Percentiles rank a stretch among this genome's conserved stretches.
These are phyloP conservation scores for Pseudopodoces humilis DNA, from an alignment of 2,113 vertebrate genomes.

Conservation along the genomic window DNA sequence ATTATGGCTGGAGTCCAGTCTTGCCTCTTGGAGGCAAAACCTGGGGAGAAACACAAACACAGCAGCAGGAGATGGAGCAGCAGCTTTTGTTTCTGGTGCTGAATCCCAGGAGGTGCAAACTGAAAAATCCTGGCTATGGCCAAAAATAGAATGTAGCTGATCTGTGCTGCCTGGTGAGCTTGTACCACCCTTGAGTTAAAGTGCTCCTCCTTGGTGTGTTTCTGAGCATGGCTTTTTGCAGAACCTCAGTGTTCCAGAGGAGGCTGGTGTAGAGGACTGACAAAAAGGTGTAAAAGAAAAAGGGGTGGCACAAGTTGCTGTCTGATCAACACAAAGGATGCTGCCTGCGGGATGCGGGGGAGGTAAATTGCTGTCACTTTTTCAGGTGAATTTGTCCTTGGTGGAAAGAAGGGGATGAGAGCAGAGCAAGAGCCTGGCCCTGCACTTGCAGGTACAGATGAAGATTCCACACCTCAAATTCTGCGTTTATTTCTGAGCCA, in stretches of 20 bases:
- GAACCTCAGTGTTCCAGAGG: not conserved
- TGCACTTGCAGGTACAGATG: not conserved
- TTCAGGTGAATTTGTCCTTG: not conserved
- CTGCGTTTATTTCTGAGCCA: not conserved
- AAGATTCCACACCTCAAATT: not conserved
- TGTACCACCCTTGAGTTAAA: not conserved
- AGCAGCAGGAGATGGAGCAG: not conserved
- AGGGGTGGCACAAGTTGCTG: rapidly evolving
- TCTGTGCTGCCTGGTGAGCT: not conserved
- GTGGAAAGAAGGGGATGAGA: not conserved
- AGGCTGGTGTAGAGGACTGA: not conserved
- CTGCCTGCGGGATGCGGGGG: rapidly evolving
- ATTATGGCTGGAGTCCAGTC: not conserved
- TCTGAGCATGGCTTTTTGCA: not conserved
- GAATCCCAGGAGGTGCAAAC: not conserved
- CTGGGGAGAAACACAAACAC: not conserved
- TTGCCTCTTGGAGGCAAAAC: not conserved
- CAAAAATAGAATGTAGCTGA: not conserved
- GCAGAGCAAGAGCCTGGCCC: rapidly evolving
- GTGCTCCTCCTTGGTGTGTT: not conserved
- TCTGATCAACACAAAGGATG: rapidly evolving
- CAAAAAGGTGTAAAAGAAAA: not conserved
- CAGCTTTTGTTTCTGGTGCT: not conserved
- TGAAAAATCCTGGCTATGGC: not conserved
- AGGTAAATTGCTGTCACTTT: not conserved